Evolutionary conservation across 2,888 invertebrate genomes (phyloP), one percentile per base, ranked within the genome.

Genomic region (Napeogenes sylphis): DNA sequence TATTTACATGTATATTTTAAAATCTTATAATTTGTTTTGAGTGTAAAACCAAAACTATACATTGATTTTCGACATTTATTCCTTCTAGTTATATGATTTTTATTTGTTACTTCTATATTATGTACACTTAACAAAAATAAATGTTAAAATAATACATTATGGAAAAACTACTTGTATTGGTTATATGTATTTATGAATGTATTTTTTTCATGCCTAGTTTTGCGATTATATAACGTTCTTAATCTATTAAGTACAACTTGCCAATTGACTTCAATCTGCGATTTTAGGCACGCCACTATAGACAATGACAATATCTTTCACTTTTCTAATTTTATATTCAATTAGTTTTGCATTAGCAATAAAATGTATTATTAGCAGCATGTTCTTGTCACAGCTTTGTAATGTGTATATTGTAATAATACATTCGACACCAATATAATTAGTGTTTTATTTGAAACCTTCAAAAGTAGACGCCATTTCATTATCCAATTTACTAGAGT

Each of bases 321-420:
- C 42, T 30, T 57, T 58, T 58, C 38, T 51, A 58, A 51, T 51
- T 58, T 58, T 58, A 53, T 58, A 58, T 53, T 30, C 21, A 38
- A 38, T 38, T 12, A 32, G 13, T 58, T 51, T 58, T 38, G 38
- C 58, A 58, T 30, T 51, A 51, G 5, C 13, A 58, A 58, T 58
- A 53, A 5, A 58, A 47, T 47, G 21, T 56, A 51, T 35, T 58
- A 53, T 63, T 61, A 61, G 61, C 62, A 56, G 58, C n/a, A 63
- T 53, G 33, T 69, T 66, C 65, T 58, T 73, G 75, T 74, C 75
- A 81, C 77, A 81, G 78, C 81, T 83, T 83, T 82, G 77, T 85
- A 84, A 82, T 80, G 79, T 81, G 80, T 83, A 80, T 79, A 81
- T 75, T 75, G 58, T 70, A 68, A 75, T 64, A 67, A 66, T 66